These are phyloP conservation scores for Nasonia longicornis DNA, from an alignment of 1,140 invertebrate genomes.

Conservation along the genomic window DNA sequence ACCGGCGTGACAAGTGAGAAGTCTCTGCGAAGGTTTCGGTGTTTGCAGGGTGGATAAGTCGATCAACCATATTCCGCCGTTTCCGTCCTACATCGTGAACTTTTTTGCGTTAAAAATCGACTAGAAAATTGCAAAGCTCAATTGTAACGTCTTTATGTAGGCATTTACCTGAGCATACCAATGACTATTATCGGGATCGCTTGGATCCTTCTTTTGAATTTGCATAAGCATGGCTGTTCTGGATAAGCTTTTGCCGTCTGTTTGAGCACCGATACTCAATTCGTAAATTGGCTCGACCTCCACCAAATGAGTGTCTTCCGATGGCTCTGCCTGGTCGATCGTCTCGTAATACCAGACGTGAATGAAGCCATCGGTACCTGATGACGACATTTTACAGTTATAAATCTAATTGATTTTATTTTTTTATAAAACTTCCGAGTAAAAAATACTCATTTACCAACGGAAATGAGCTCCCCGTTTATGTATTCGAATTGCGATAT, in stretches of 20 bases:
- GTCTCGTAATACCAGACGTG: slow-evolving; percentile 89
- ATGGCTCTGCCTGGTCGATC: slow-evolving; percentile 83
- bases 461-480: slow-evolving; percentile 73
- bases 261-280: slow-evolving; percentile 68
- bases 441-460: slow-evolving; percentile 62
- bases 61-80: slow-evolving; percentile 85
- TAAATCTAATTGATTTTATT: no score
- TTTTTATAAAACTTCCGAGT: neutral
- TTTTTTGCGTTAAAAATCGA: neutral
- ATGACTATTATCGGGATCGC: slow-evolving; percentile 63
- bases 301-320: slow-evolving; percentile 81
- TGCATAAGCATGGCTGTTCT: slow-evolving; percentile 67
- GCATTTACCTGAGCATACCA: slow-evolving; percentile 81
- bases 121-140: no score
- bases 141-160: no score
- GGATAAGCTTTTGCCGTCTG: slow-evolving; percentile 56
- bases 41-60: slow-evolving; percentile 78
- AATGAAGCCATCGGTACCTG: slow-evolving; percentile 84
- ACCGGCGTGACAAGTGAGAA: slow-evolving; percentile 82
- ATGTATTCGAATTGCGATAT: slow-evolving; percentile 81
- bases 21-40: slow-evolving; percentile 70
- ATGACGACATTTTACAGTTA: neutral
- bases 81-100: slow-evolving; percentile 76
- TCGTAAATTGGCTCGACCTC: slow-evolving; percentile 89
- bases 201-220: slow-evolving; percentile 69